phyloP scores from a whole-genome alignment of 2,888 invertebrate species.

The Cistogaster globosa region DNA sequence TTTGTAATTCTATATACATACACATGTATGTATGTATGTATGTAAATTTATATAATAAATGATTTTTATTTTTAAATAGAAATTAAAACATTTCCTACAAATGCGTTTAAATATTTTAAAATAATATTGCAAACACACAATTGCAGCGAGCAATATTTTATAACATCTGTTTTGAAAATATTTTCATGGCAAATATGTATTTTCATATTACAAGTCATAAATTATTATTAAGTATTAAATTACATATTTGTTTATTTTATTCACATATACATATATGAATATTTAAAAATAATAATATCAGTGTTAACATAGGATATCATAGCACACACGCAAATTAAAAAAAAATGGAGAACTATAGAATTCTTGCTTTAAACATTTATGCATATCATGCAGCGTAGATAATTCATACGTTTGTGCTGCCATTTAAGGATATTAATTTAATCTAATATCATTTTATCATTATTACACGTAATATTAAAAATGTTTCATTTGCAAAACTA shows the following conservation, averaged over 20 bases:
- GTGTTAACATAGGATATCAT: constrained; percentile 1
- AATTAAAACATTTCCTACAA: too few relatives aligned
- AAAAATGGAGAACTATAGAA: background rate
- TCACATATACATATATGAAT: constrained; percentile 43
- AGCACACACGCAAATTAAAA: background rate
- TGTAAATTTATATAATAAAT: too few relatives aligned
- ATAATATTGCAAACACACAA: background rate
- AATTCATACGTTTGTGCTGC: too few relatives aligned
- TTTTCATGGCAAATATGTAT: constrained; percentile 48
- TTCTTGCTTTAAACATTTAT: too few relatives aligned
- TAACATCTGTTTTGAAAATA: constrained; percentile 44
- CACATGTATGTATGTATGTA: too few relatives aligned
- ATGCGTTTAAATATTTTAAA: background rate
- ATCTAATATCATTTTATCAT: too few relatives aligned
- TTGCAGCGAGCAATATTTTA: constrained; percentile 32
- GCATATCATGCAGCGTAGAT: too few relatives aligned
- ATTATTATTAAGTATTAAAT: constrained; percentile 64
- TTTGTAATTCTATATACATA: too few relatives aligned
- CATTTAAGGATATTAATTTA: too few relatives aligned
- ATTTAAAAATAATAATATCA: constrained; percentile 35
- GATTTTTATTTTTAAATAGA: too few relatives aligned
- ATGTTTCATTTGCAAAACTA: constrained; percentile 53
- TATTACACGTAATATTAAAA: constrained; percentile 39
- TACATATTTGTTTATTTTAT: constrained; percentile 33
- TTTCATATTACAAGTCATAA: constrained; percentile 60